Conservation (phyloP, 2,113 vertebrate genomes). For the Lucifuga dentata region DNA sequence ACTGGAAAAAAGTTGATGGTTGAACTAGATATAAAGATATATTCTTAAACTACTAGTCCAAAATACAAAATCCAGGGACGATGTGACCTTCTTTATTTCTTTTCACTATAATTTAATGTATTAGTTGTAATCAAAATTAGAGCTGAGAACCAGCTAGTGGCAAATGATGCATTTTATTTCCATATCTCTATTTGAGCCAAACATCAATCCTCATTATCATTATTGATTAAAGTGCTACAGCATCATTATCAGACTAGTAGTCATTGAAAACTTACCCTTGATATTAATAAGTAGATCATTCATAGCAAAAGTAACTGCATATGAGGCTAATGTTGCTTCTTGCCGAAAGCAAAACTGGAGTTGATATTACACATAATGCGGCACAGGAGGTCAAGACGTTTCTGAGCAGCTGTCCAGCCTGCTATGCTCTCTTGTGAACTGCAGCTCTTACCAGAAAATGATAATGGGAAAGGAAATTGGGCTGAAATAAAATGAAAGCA, state of each 20-base stretch:
- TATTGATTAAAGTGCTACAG: slow-evolving; percentile 54
- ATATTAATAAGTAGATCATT: slow-evolving; percentile 54
- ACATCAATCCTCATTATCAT: slow-evolving; percentile 54
- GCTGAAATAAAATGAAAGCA: slow-evolving; percentile 37
- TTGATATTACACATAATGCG: slow-evolving; percentile 22
- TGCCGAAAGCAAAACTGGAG: slow-evolving; percentile 24
- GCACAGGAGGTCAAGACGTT: slow-evolving; percentile 37
- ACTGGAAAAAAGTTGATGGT: neutral
- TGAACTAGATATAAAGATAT: slow-evolving; percentile 10
- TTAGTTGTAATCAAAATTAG: slow-evolving; percentile 49
- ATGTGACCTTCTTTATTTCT: slow-evolving; percentile 51
- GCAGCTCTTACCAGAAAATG: slow-evolving; percentile 30
- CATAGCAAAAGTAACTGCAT: slow-evolving; percentile 55
- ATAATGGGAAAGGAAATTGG: slow-evolving; percentile 55
- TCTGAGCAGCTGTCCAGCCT: slow-evolving; percentile 54
- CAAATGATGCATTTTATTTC: slow-evolving; percentile 47
- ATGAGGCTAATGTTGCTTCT: slow-evolving; percentile 21
- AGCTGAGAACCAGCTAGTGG: slow-evolving; percentile 31
- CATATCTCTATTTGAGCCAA: slow-evolving; percentile 49
- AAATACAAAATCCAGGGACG: neutral
- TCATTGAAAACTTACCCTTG: slow-evolving; percentile 30
- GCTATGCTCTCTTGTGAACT: slow-evolving; percentile 40
- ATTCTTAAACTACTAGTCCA: neutral
- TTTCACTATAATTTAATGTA: slow-evolving; percentile 51
- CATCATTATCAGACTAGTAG: slow-evolving; percentile 43